Conservation (phyloP, 2,797 vertebrate species). For the Taenioides sp. region DNA sequence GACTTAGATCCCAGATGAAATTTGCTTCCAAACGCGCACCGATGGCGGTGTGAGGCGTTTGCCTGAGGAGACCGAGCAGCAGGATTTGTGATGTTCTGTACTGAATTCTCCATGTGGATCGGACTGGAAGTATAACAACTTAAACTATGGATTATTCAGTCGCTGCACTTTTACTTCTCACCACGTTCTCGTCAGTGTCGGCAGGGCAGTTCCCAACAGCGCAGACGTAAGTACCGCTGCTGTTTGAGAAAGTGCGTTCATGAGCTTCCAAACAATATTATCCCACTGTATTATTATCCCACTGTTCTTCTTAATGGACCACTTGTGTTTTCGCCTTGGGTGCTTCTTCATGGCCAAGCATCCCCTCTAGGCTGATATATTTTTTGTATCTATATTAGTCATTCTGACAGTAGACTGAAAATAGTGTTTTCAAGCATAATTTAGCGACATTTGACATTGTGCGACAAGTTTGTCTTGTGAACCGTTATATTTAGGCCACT, state of each 20-base stretch:
- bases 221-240: slow-evolving; percentile 71
- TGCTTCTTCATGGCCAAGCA: not conserved
- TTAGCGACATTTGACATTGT: not conserved
- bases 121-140: slow-evolving; percentile 18
- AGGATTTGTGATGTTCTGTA: slow-evolving; percentile 37
- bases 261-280: not conserved
- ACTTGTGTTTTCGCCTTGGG: not conserved
- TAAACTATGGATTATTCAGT: slow-evolving; percentile 71
- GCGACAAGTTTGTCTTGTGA: slow-evolving; percentile 32
- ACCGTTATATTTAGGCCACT: slow-evolving; percentile 31
- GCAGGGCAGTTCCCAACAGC: slow-evolving; percentile 67
- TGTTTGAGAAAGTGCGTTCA: slow-evolving; percentile 37
- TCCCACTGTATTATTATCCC: too few relatives aligned
- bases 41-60: slow-evolving; percentile 67
- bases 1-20: slow-evolving; percentile 51
- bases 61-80: slow-evolving; percentile 37
- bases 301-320: not conserved
- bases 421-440: not conserved
- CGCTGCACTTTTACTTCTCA: slow-evolving; percentile 64
- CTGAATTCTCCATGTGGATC: slow-evolving; percentile 26
- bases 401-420: not conserved
- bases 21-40: slow-evolving; percentile 68
- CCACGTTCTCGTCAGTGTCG: slow-evolving; percentile 58
- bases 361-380: not conserved
- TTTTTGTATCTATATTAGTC: not conserved